These are phyloP conservation scores for Otolemur garnettii DNA, from an alignment of 2,113 vertebrate genomes.

Conservation along the genomic window DNA sequence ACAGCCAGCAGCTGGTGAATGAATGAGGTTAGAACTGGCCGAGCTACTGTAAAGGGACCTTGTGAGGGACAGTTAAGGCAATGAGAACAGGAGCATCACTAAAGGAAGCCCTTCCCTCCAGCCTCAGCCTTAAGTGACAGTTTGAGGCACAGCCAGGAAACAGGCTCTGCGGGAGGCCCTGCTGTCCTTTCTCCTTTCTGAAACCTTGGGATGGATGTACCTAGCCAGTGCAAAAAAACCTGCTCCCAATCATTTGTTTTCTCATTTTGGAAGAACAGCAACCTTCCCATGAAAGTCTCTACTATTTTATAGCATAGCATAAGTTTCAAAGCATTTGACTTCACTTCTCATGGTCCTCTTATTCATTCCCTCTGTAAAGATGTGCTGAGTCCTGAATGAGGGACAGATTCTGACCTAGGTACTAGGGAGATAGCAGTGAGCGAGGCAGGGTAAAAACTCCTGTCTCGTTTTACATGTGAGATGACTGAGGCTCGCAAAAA, in stretches of 20 bases:
- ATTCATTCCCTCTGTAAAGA: background rate
- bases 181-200: background rate
- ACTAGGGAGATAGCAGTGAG: background rate
- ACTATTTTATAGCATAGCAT: background rate
- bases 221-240: background rate
- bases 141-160: background rate
- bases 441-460: background rate
- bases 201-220: background rate
- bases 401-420: background rate
- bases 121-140: background rate
- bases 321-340: background rate
- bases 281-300: background rate
- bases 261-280: slow-evolving; percentile 15
- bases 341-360: background rate
- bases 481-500: background rate
- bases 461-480: background rate
- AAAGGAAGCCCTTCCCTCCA: background rate
- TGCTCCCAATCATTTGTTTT: background rate
- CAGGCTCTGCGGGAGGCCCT: background rate
- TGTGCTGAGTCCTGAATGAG: background rate
- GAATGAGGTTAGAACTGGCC: background rate
- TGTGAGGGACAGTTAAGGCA: background rate
- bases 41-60: background rate
- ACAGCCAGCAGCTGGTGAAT: background rate
- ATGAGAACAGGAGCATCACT: background rate